Percentiles rank a stretch among this genome's conserved stretches.
Evolutionary conservation across 2,888 invertebrate species (phyloP).

Genomic region (Gastrophysa polygoni): DNA sequence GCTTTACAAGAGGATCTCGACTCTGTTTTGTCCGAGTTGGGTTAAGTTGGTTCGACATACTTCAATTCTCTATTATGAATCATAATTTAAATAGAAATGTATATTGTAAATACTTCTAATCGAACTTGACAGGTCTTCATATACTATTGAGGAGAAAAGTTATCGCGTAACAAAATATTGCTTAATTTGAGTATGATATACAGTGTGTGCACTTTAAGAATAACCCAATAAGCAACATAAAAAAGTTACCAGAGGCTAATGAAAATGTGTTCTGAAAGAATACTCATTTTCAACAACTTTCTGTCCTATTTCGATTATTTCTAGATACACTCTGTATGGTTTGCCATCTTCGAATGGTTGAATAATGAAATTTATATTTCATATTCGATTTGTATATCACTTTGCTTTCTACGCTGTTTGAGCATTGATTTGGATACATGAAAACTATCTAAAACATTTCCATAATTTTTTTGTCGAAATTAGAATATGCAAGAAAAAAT

Average conservation of each 20-base stretch:
- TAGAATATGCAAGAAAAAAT: not conserved
- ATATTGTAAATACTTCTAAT: not conserved
- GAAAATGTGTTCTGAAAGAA: not conserved
- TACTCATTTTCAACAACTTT: no score
- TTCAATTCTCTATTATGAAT: not conserved
- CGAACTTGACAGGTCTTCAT: not conserved
- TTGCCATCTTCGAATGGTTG: no score
- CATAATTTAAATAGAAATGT: not conserved
- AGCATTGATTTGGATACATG: no score
- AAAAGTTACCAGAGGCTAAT: no score
- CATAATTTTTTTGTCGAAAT: no score
- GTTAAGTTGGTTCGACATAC: conserved; percentile 59
- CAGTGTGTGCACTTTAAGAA: not conserved
- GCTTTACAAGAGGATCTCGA: conserved; percentile 83
- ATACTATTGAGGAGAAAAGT: not conserved
- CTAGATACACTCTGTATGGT: no score
- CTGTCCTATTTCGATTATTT: no score
- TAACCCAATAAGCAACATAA: no score
- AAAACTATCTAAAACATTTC: no score
- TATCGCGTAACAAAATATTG: not conserved
- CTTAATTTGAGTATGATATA: not conserved
- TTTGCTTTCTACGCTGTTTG: not conserved
- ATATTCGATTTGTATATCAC: not conserved
- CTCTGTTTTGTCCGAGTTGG: conserved; percentile 83
- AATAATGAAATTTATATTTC: no score